Base-by-base conservation (phyloP, 2,113 vertebrate species). In the Suncus etruscus region DNA sequence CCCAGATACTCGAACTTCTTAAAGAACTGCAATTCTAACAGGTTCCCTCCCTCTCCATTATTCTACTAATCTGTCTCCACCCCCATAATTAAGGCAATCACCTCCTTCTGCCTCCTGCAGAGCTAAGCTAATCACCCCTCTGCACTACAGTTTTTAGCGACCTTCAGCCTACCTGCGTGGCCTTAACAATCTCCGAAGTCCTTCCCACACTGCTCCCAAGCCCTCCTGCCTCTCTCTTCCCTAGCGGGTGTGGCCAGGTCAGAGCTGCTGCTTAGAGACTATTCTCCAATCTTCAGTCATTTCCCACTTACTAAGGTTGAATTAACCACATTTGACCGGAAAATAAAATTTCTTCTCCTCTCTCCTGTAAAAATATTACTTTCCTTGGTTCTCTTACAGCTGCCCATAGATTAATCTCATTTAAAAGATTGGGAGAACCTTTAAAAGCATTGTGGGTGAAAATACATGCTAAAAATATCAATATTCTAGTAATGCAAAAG, bases 81-180 rank as follows among this genome's bases (percentile, higher is more conserved):
- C 91, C 72, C 93, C 29, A 45, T 90, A 54, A 93, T 94, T 96
- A 58, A 83, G 78, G 83, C 84, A 89, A 93, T 93, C 95, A 83
- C 74, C 65, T 93, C 88, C 61, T 92, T 68, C 69, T 95, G 84
- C 91, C 89, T 87, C 68, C 88, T 39, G 73, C 78, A 29, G 89
- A 88, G 78, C 80, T 3, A 0, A 1, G 25, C 79, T 94, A 95
- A 96, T 95, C 90, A 61, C 63, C 93, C 68, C 39, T 92, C 74
- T 6, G 29, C 1, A 32, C 8, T 32, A 16, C 50, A 45, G 90
- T 27, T 0, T 4, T 0, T 4, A 63, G 27, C 12, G 63, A 88
- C 86, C 94, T 94, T 91, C 88, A 84, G 95, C 95, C 83, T 86
- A 83, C 74, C 18, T 0, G 87, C 76, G 68, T 74, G 29, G 5